Percentiles rank a stretch among this genome's conserved stretches.
Conservation (phyloP, 2,888 invertebrate species). For the Criorhina ranunculi region DNA sequence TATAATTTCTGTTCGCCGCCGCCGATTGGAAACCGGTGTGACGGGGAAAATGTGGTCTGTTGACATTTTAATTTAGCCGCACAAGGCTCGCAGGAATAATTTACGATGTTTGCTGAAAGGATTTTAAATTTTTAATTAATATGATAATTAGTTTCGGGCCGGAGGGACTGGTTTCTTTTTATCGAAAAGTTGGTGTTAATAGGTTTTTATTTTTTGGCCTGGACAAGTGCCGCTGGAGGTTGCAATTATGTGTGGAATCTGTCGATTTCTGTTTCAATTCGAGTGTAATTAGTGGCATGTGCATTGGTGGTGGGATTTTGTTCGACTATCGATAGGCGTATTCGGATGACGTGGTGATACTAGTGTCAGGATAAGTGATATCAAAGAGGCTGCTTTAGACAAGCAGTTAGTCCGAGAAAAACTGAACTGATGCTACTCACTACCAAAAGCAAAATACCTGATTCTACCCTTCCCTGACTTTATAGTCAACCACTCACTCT, state of each 20-base stretch:
- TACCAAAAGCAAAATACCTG: too few relatives aligned
- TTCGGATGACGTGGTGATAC: too few relatives aligned
- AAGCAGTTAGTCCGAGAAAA: too few relatives aligned
- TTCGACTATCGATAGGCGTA: too few relatives aligned
- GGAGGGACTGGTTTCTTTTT: background rate
- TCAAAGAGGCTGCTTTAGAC: too few relatives aligned
- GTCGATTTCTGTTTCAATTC: background rate
- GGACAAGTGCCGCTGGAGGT: background rate
- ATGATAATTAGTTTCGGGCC: constrained; percentile 1
- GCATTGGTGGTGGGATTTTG: too few relatives aligned
- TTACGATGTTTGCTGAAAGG: constrained; percentile 8
- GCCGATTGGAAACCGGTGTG: constrained; percentile 15
- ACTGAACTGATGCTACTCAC: too few relatives aligned
- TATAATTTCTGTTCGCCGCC: constrained; percentile 12
- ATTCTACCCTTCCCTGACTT: too few relatives aligned
- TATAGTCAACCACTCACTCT: too few relatives aligned
- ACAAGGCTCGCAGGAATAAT: constrained; percentile 7
- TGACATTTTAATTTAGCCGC: constrained; percentile 24
- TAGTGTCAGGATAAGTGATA: too few relatives aligned
- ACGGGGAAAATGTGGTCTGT: constrained; percentile 3
- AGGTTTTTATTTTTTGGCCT: background rate
- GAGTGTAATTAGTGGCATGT: background rate
- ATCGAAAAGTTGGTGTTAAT: background rate
- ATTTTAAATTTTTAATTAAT: constrained; percentile 9
- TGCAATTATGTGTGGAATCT: background rate